These are phyloP conservation scores for Dryoscopus gambensis DNA, from an alignment of 2,113 vertebrate genomes.

Conservation along the genomic window DNA sequence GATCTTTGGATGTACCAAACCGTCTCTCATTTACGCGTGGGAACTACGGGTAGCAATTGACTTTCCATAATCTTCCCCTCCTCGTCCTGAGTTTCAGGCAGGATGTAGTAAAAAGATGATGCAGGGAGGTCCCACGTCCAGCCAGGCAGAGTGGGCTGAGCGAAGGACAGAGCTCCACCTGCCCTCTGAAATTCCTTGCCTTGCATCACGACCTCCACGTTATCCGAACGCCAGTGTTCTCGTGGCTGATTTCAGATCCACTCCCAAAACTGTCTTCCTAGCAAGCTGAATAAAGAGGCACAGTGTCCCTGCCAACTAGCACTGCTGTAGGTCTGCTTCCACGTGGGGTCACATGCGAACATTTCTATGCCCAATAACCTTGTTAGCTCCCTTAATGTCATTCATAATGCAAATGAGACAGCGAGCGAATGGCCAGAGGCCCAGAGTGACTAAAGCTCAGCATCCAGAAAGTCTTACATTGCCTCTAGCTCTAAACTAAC, in stretches of 20 bases:
- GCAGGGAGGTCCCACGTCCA: neutral
- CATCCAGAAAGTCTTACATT: slow-evolving; percentile 68
- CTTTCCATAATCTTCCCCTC: neutral
- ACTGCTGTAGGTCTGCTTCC: slow-evolving; percentile 93
- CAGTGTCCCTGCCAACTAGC: slow-evolving; percentile 81
- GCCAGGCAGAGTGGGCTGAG: neutral
- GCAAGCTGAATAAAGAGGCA: slow-evolving; percentile 85
- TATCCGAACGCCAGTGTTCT: neutral
- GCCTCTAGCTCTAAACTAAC: slow-evolving; percentile 59
- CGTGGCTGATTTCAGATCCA: slow-evolving; percentile 66
- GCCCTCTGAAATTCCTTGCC: neutral
- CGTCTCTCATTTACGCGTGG: rapidly evolving
- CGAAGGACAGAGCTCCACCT: neutral
- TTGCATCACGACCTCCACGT: neutral
- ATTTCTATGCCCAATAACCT: slow-evolving; percentile 90
- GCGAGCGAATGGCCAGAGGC: slow-evolving; percentile 83
- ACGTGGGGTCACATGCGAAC: slow-evolving; percentile 85
- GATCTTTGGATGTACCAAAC: neutral
- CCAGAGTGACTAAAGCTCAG: slow-evolving; percentile 69
- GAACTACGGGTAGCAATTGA: rapidly evolving
- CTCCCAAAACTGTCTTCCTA: slow-evolving; percentile 75
- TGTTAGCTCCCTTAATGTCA: slow-evolving; percentile 87
- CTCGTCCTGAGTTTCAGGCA: neutral
- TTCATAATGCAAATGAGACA: slow-evolving; percentile 88
- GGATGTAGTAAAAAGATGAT: neutral